A percentile compares a stretch with the other conserved stretches of the same genome.
Conservation (phyloP, 1,140 invertebrate genomes). For the Drosophila truncata region DNA sequence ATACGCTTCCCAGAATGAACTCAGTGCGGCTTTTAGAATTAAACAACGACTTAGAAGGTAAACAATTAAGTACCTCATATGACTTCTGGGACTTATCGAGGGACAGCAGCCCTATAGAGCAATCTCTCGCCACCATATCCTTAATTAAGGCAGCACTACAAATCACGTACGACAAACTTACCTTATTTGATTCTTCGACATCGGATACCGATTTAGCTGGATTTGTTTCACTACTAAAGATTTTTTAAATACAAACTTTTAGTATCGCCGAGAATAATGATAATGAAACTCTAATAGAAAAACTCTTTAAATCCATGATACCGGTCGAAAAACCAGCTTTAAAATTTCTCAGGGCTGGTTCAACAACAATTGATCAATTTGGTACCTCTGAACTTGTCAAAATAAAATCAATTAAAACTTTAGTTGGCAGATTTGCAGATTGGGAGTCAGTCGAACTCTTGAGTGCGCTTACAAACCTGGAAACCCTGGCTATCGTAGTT, state of each 20-base stretch:
- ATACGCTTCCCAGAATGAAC: neutral
- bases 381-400: neutral
- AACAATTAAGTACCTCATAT: neutral
- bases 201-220: neutral
- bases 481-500: neutral
- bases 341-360: no score
- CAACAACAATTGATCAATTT: neutral
- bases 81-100: neutral
- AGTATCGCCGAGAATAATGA: rapidly evolving
- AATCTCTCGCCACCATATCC: neutral
- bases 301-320: neutral
- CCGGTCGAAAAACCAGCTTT: neutral
- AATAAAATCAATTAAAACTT: neutral
- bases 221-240: neutral
- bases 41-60: no score
- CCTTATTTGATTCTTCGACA: neutral
- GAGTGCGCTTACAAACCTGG: neutral
- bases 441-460: neutral
- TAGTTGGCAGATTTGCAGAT: neutral
- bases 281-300: neutral
- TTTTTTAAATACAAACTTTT: neutral
- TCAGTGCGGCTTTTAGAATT: rapidly evolving
- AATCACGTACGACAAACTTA: neutral
- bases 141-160: neutral
- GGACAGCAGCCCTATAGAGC: neutral